Evolutionary conservation across 2,113 vertebrate species (phyloP).

Genomic region (Hippocampus mohnikei): DNA sequence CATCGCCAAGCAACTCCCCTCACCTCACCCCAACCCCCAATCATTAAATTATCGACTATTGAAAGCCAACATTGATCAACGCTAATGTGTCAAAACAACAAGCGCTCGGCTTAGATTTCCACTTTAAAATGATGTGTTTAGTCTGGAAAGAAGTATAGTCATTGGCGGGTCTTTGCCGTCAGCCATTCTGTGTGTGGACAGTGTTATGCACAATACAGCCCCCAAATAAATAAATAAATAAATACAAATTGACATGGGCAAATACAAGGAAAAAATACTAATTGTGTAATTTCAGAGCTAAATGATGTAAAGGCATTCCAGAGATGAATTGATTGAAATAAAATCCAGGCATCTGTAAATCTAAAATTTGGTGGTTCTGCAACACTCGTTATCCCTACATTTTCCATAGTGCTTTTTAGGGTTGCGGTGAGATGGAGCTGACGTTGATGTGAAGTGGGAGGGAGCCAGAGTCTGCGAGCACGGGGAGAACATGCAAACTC

Average conservation of each 20-base stretch:
- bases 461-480: neutral
- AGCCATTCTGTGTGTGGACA: neutral
- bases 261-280: neutral
- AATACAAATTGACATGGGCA: neutral
- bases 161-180: too few species aligned
- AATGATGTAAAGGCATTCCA: neutral
- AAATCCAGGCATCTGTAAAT: neutral
- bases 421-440: too few species aligned
- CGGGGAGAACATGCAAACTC: neutral
- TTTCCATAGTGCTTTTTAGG: too few species aligned
- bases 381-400: neutral
- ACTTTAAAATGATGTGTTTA: neutral
- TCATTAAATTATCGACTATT: too few species aligned
- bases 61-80: too few species aligned
- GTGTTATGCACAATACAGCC: neutral
- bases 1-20: too few species aligned
- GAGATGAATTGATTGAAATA: neutral
- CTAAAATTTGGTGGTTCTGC: neutral
- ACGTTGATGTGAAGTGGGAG: neutral
- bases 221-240: too few species aligned
- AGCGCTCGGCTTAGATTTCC: too few species aligned
- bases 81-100: too few species aligned
- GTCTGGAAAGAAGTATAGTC: neutral
- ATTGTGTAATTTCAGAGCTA: neutral
- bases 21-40: too few species aligned